Base-by-base conservation (phyloP, 1,140 invertebrate genomes). In the Reticulitermes speratus region DNA sequence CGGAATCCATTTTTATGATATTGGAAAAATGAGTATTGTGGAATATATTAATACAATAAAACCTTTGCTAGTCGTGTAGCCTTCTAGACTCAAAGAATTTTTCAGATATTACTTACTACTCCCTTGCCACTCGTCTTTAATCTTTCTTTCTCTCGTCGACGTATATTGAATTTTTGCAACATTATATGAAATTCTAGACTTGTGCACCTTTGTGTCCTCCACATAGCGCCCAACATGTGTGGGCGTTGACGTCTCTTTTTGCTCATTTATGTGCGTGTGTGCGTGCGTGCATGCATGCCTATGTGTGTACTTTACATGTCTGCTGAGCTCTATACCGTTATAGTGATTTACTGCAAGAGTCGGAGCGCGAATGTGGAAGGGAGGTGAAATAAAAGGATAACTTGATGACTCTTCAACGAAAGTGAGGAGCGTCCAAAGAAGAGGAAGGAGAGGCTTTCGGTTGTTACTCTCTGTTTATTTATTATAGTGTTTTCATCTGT, bases 111-210 rank as follows among this genome's bases (percentile, higher is more conserved):
- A 8, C 21, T 19, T 59, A 8, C 21, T n/a, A 65, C 59, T 21
- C 7, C 7, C 7, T 11, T 65, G 8, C 59, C 25, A 65, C 19
- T 65, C 59, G 21, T 6, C 59, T 19, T 8, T 65, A 23, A 65
- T 65, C 59, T 65, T 65, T 65, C 59, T 65, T 65, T 65, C 21
- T 65, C 6, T 23, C 12, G 19, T 30, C n/a, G 65, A 16, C n/a
- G 65, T 75, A 11, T 75, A 75, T 75, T 75, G 65, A 75, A 75
- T 75, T 75, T 65, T 65, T 65, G 19, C 25, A 65, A 5, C 59
- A 65, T 65, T 65, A 65, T 65, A 65, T 65, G 12, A 75, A 75
- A 75, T 75, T 75, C 65, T 75, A 75, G 25, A 75, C 65, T 30
- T 75, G 2, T 75, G n/a, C 25, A 25, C 25, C n/a, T 11, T 9